These are phyloP conservation scores for Tipula unca DNA, from an alignment of 2,888 invertebrate species.

Conservation along the genomic window DNA sequence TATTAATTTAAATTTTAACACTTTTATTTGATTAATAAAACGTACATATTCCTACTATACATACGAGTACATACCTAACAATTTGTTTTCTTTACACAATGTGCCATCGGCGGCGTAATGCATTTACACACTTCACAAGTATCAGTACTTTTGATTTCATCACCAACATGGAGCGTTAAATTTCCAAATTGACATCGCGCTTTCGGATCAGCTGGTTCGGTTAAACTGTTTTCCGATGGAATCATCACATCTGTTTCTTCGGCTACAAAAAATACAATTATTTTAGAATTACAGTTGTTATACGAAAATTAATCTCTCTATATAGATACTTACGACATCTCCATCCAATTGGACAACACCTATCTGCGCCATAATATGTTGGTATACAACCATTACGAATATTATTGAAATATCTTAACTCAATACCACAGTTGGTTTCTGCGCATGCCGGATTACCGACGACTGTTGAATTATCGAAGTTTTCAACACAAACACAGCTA, in stretches of 20 bases:
- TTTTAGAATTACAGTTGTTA: not conserved
- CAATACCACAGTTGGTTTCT: slow-evolving; percentile 26
- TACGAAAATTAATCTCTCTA: not conserved
- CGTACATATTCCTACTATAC: not conserved
- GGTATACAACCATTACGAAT: slow-evolving; percentile 27
- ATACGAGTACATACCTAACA: not conserved
- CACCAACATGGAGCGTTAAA: slow-evolving; percentile 42
- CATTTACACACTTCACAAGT: slow-evolving; percentile 43
- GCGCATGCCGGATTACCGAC: slow-evolving; percentile 26
- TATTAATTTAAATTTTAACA: not conserved
- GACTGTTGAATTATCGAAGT: slow-evolving; percentile 23
- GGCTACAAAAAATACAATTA: not conserved
- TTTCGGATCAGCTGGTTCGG: slow-evolving; percentile 21
- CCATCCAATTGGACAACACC: slow-evolving; percentile 29
- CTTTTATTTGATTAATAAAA: no score
- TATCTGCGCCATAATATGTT: slow-evolving; percentile 23
- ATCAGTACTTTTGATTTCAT: slow-evolving; percentile 41
- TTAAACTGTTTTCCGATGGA: not conserved
- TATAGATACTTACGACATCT: slow-evolving; percentile 25
- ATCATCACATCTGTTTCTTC: not conserved
- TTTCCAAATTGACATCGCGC: slow-evolving; percentile 42
- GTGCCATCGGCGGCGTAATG: slow-evolving; percentile 43
- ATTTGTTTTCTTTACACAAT: slow-evolving; percentile 32
- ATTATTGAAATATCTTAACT: slow-evolving; percentile 25
- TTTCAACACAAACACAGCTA: slow-evolving; percentile 24